Evolutionary conservation across 1,140 invertebrate genomes (phyloP).

Genomic region (Mizuhopecten yessoensis): DNA sequence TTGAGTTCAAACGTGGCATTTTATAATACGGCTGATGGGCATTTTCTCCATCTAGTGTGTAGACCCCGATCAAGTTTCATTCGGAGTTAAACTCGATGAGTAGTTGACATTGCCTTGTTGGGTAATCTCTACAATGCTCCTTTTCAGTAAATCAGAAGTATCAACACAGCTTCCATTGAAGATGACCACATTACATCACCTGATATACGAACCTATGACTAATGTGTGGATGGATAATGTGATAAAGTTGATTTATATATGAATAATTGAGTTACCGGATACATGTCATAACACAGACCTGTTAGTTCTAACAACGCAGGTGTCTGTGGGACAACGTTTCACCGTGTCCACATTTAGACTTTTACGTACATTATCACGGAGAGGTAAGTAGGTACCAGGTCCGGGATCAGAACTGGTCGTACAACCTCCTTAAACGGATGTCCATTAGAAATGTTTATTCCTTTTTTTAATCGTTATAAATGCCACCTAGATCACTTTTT

Average conservation of each 20-base stretch:
- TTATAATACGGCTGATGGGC: no score
- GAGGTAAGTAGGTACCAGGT: background rate
- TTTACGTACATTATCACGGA: background rate
- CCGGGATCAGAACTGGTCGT: background rate
- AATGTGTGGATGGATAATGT: background rate
- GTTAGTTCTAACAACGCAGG: background rate
- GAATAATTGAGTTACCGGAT: background rate
- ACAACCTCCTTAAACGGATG: background rate
- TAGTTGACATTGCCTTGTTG: no score
- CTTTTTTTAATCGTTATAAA: background rate
- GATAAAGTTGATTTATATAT: constrained; percentile 18
- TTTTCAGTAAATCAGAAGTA: background rate
- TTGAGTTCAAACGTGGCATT: no score
- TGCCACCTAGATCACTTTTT: background rate
- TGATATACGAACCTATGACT: background rate
- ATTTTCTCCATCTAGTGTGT: no score
- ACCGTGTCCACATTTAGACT: background rate
- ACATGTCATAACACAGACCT: background rate
- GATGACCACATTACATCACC: background rate
- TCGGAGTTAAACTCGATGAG: no score
- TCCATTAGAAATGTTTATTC: background rate
- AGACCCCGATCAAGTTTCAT: no score
- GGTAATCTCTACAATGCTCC: no score
- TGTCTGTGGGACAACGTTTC: background rate
- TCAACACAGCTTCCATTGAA: background rate